phyloP scores from a whole-genome alignment of 2,113 vertebrate genomes.

The Zosterops hypoxanthus region DNA sequence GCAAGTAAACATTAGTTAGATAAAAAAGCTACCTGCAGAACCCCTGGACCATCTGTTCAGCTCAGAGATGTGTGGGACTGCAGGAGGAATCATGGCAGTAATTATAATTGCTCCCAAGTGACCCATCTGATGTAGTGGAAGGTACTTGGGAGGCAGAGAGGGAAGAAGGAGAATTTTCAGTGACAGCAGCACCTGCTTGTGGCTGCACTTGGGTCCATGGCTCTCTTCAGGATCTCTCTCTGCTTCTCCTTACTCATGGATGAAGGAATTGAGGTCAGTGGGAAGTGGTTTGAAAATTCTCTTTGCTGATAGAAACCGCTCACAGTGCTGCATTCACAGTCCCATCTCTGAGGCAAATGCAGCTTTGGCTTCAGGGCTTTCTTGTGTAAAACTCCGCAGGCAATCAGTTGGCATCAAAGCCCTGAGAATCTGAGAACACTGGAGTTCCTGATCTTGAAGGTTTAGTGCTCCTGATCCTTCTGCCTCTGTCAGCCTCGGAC shows the following conservation, averaged over 20 bases:
- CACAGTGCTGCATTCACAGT: fast-evolving
- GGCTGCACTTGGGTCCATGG: neutral
- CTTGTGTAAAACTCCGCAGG: neutral
- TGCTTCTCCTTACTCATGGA: neutral
- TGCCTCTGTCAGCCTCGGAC: neutral
- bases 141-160: slow-evolving; percentile 4
- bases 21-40: neutral
- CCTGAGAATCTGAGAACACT: neutral
- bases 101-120: neutral
- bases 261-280: neutral
- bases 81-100: neutral
- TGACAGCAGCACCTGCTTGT: slow-evolving; percentile 14
- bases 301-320: neutral
- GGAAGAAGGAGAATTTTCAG: neutral
- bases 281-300: neutral
- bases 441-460: slow-evolving; percentile 20
- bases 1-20: neutral
- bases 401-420: neutral
- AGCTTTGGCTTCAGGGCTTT: neutral
- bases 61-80: neutral
- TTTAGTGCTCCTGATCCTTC: neutral
- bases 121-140: neutral
- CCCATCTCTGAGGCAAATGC: neutral
- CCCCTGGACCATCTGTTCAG: slow-evolving; percentile 9
- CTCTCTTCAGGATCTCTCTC: neutral